Conservation (phyloP, 2,113 vertebrate genomes). For the Crotalus viridis region DNA sequence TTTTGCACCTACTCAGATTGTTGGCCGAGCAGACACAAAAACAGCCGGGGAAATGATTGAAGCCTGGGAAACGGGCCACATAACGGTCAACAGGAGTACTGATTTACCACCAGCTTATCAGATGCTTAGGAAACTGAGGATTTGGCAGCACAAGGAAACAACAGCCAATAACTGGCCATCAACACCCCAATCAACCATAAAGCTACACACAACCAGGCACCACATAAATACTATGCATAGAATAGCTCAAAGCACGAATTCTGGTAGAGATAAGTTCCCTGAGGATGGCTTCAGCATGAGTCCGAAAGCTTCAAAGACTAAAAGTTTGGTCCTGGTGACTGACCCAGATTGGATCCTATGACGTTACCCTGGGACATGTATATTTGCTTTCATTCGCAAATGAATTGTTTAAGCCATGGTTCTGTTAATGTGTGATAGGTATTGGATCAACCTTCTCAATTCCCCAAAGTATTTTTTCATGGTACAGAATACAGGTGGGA, state of each 20-base stretch:
- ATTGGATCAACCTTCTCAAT: neutral
- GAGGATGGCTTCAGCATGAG: too few relatives aligned
- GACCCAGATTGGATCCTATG: too few relatives aligned
- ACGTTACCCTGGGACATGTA: neutral
- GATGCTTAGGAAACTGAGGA: too few relatives aligned
- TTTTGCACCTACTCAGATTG: neutral
- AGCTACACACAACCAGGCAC: neutral
- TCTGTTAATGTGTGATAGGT: neutral
- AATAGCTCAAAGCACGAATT: neutral
- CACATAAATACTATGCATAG: too few relatives aligned
- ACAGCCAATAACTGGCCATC: neutral
- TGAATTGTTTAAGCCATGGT: neutral
- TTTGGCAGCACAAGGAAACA: neutral
- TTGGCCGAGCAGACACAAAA: neutral
- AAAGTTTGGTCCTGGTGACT: too few relatives aligned
- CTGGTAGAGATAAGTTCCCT: neutral
- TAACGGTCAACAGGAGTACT: neutral
- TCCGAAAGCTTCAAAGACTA: too few relatives aligned
- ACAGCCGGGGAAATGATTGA: neutral
- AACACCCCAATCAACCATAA: neutral
- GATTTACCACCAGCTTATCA: neutral
- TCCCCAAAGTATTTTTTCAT: neutral
- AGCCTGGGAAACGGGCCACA: neutral
- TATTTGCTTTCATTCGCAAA: neutral
- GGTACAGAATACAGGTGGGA: neutral